phyloP scores from a whole-genome alignment of 2,113 vertebrate species.

The Morphnarchus princeps region DNA sequence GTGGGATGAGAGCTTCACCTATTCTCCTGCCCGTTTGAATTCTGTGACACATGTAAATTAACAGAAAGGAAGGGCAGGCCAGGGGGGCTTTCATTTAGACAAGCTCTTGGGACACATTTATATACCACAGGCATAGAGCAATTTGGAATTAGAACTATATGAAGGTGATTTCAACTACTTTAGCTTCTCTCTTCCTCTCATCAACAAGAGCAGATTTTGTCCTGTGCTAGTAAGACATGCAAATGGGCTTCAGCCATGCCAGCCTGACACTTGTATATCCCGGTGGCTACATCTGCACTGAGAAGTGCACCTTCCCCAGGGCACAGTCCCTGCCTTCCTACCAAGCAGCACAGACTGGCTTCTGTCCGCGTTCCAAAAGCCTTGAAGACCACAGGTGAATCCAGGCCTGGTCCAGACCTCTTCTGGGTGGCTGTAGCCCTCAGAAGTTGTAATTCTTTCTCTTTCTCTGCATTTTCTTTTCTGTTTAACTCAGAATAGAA shows the following conservation, averaged over 20 bases:
- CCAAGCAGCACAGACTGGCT: accelerated
- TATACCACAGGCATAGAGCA: neutral
- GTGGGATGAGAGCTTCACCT: neutral
- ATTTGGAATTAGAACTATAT: neutral
- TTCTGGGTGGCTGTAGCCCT: neutral
- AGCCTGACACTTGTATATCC: no score
- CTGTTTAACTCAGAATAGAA: neutral
- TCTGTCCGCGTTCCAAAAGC: neutral
- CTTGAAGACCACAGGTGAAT: neutral
- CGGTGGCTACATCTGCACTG: neutral
- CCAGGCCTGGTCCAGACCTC: neutral
- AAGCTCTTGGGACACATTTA: neutral
- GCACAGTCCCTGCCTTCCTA: neutral
- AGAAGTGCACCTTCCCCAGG: neutral
- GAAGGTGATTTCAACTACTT: neutral
- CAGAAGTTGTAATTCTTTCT: neutral
- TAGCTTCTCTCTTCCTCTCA: neutral
- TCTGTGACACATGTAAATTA: neutral
- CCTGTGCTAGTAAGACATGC: neutral
- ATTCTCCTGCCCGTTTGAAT: neutral
- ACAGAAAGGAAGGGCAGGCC: neutral
- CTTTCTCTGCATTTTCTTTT: neutral
- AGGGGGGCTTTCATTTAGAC: neutral
- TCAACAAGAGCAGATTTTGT: neutral
- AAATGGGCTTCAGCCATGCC: neutral